Conservation (phyloP, 1,140 invertebrate genomes). For the Scaptodrosophila lebanonensis region DNA sequence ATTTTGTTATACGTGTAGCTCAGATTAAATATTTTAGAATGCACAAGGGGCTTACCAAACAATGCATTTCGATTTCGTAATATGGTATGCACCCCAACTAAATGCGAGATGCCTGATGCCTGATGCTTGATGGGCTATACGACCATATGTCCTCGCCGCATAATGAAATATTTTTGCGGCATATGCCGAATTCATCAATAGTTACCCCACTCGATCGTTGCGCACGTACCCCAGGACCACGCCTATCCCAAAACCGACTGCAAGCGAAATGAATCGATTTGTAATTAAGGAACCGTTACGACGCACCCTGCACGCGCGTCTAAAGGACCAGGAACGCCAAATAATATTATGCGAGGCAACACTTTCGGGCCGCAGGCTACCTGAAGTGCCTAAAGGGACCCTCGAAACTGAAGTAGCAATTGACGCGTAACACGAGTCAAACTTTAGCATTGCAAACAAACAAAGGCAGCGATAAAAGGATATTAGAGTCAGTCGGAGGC, state of each 20-base stretch:
- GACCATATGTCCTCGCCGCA: constrained; percentile 32
- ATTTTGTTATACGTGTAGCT: too few species aligned
- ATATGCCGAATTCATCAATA: constrained; percentile 52
- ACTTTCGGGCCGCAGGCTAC: constrained; percentile 9
- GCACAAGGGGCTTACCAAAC: too few species aligned
- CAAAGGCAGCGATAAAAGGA: not conserved
- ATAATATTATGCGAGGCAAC: not conserved
- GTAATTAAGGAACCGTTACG: constrained; percentile 52
- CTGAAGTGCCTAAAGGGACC: constrained; percentile 18
- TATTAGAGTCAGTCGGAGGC: not conserved
- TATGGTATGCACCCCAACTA: too few species aligned
- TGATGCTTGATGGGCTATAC: not conserved
- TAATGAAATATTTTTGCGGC: constrained; percentile 41
- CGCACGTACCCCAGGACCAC: constrained; percentile 24
- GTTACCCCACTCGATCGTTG: constrained; percentile 4
- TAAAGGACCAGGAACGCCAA: not conserved
- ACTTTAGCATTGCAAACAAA: constrained; percentile 14
- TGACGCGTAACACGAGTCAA: constrained; percentile 65
- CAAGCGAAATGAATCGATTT: constrained; percentile 47
- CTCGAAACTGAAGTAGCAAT: constrained; percentile 30
- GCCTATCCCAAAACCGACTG: constrained; percentile 14
- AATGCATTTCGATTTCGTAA: too few species aligned
- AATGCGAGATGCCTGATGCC: not conserved
- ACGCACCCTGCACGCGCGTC: constrained; percentile 4
- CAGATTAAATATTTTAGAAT: too few species aligned